A percentile compares a stretch with the other conserved stretches of the same genome.
Conservation (phyloP, 2,888 invertebrate species). For the Hirtodrosophila duncani region DNA sequence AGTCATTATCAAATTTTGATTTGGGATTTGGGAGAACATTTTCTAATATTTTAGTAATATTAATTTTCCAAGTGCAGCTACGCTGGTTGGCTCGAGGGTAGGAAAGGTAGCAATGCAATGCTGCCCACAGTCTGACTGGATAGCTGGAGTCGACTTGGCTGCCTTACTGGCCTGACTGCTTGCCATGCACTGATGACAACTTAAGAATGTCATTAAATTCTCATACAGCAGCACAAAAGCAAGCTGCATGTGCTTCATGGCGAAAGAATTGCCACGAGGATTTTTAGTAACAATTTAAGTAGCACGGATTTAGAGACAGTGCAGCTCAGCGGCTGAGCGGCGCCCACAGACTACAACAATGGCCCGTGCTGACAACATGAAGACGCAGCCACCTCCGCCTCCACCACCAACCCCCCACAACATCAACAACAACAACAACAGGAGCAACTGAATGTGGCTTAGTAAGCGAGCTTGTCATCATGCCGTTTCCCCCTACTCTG, state of each 20-base stretch:
- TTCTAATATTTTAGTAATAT: too few relatives aligned
- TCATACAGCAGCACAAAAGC: constrained; percentile 68
- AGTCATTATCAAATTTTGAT: too few relatives aligned
- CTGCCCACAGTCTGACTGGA: constrained; percentile 27
- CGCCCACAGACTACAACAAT: constrained; percentile 20
- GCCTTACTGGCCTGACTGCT: constrained; percentile 19
- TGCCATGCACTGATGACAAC: constrained; percentile 73
- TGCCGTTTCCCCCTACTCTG: constrained; percentile 13
- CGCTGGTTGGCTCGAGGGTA: too few relatives aligned
- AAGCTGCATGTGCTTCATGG: constrained; percentile 70
- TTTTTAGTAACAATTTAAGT: constrained; percentile 74
- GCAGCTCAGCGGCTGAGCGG: constrained; percentile 45
- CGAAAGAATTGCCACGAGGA: constrained; percentile 72
- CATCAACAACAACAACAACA: background rate
- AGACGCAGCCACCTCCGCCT: constrained; percentile 49
- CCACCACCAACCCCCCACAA: constrained; percentile 33
- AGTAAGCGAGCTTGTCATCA: constrained; percentile 51
- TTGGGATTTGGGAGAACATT: too few relatives aligned
- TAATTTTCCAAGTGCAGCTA: too few relatives aligned
- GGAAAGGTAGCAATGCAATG: too few relatives aligned
- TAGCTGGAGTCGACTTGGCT: constrained; percentile 25
- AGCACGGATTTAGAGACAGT: constrained; percentile 67
- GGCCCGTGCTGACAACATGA: constrained; percentile 52
- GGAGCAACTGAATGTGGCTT: constrained; percentile 43
- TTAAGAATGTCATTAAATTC: constrained; percentile 76